A percentile compares a stretch with the other conserved stretches of the same genome.
phyloP scores from a whole-genome alignment of 2,113 vertebrate species.

The Helogale parvula region DNA sequence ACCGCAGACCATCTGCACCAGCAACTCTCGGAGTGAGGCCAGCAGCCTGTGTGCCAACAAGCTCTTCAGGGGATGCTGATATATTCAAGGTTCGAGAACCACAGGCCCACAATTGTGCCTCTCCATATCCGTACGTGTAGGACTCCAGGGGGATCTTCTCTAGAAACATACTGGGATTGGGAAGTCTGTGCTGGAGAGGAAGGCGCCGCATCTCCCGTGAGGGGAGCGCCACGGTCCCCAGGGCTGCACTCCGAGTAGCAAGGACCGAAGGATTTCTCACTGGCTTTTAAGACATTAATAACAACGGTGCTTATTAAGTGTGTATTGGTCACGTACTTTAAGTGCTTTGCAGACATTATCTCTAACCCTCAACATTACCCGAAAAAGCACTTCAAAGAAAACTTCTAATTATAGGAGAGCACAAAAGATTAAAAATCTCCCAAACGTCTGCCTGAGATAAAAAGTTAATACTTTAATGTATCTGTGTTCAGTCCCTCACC shows the following conservation, averaged over 20 bases:
- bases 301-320: too few relatives aligned
- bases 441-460: not conserved
- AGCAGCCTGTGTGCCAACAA: not conserved
- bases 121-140: fast-evolving
- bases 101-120: not conserved
- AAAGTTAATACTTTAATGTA: not conserved
- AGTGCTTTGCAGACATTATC: not conserved
- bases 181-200: not conserved
- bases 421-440: not conserved
- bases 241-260: not conserved
- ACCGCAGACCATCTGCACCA: not conserved
- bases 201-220: not conserved
- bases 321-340: not conserved
- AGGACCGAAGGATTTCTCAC: not conserved
- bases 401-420: not conserved
- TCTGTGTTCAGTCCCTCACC: not conserved
- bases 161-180: not conserved
- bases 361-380: not conserved
- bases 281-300: not conserved
- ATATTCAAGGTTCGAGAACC: not conserved
- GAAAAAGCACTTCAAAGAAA: not conserved
- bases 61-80: not conserved
- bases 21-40: not conserved
- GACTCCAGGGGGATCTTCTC: not conserved
- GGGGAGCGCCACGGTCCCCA: too few relatives aligned